Evolutionary conservation across 2,888 invertebrate genomes (phyloP), one percentile per base, ranked within the genome.

Genomic region (Pocota personata): DNA sequence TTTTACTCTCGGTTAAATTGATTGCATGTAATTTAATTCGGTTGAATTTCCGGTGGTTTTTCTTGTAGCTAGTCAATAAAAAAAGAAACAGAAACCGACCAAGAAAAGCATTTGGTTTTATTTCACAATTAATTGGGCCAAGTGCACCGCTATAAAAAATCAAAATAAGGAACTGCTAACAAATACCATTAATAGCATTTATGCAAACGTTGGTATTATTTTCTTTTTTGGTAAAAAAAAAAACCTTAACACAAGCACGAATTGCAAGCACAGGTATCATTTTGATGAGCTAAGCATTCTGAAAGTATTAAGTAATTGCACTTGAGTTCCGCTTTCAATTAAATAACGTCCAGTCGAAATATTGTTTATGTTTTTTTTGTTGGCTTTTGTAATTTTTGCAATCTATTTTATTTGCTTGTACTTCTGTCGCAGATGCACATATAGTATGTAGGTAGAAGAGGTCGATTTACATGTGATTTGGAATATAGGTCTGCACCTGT

Each of bases 1-100:
- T 82, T 86, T 86, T 76, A 86, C 86, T 86, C 86, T 86, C 82
- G 37, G 82, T 86, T 77, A 76, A 82, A 86, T 86, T 86, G 86
- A 86, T 86, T 86, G 82, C 86, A 82, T 71, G 82, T 86, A 82
- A 86, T 86, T 86, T 86, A 72, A 86, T 72, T 82, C 76, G 66
- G 76, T 72, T 60, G 60, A 86, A 37, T 86, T 86, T 86, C 86
- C 86, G 86, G 86, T 82, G 72, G 48, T 40, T 78, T 77, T 71
- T 67, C 52, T 69, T 48, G 32, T 32, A 75, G n/a, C n/a, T n/a
- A n/a, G 35, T 19, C 72, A 37, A 79, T 48, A 60, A 75, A 58
- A 73, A 48, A 37, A 48, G 72, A 48, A 35, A 21, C 3, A 16
- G 37, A 21, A 35, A 32, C 30, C 46, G 37, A 35, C 27, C 35